Percentiles rank a stretch among this genome's conserved stretches.
Conservation (phyloP, 2,797 vertebrate species). For the Crocodylus rhombifer region DNA sequence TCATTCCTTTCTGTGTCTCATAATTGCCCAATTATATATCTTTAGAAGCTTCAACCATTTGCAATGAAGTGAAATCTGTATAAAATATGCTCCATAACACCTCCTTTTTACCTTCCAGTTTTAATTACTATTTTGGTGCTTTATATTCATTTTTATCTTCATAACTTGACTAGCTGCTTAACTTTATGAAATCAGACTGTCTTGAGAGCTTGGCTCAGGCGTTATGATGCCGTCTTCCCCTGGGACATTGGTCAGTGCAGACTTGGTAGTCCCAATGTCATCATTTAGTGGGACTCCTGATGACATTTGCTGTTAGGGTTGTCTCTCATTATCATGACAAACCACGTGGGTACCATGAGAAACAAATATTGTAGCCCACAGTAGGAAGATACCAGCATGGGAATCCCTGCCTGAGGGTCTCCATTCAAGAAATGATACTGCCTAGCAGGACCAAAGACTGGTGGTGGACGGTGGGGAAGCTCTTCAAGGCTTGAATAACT, state of each 20-base stretch:
- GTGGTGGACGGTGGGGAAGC: not conserved
- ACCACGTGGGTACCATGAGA: not conserved
- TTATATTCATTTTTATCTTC: not conserved
- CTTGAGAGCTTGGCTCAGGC: not conserved
- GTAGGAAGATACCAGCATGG: not conserved
- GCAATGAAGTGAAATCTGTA: slow-evolving; percentile 25
- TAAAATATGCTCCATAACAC: slow-evolving; percentile 21
- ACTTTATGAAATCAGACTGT: not conserved
- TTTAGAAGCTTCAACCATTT: slow-evolving; percentile 34
- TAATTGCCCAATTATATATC: slow-evolving; percentile 59
- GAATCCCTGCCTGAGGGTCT: too few relatives aligned
- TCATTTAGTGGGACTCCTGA: not conserved
- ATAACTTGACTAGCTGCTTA: slow-evolving; percentile 6
- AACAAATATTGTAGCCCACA: not conserved
- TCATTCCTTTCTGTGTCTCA: slow-evolving; percentile 38
- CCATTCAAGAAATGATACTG: not conserved
- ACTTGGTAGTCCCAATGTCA: not conserved
- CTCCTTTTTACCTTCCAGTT: not conserved
- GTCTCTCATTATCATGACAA: not conserved
- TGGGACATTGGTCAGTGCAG: not conserved
- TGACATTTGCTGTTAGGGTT: not conserved
- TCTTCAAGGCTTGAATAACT: not conserved
- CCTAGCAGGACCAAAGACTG: not conserved
- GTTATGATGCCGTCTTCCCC: not conserved
- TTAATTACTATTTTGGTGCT: slow-evolving; percentile 9